Base-by-base conservation (phyloP, 2,888 invertebrate genomes). In the Phyto melanocephala region DNA sequence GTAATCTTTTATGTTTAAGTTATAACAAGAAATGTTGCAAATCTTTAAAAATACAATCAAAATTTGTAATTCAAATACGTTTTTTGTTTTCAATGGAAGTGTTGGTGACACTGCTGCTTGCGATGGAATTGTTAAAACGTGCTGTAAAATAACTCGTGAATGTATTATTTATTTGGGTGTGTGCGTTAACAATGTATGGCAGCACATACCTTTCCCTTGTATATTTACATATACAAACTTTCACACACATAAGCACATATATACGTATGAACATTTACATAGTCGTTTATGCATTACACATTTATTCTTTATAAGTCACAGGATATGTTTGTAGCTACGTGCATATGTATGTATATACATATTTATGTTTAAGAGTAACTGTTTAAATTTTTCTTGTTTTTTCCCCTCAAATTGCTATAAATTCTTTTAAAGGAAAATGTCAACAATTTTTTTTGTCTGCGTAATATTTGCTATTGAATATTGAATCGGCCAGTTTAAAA, bases 141-240 rank as follows among this genome's bases (percentile, higher is more conserved):
- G 68, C 62, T 77, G 68, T 42, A 52, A 70, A 68, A 70, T 77
- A 77, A 70, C 8, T 77, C 62, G 22, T 54, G 6, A 5, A 77
- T 70, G 62, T 62, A 45, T 70, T 35, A 77, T 70, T 45, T 17
- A 62, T 77, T 70, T 70, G 77, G 77, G 77, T 77, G 77, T 77
- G 77, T 77, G 77, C 77, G 77, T 77, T 45, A 40, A 54, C 33
- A 54, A 77, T 54, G 24, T 62, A 62, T 35, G 52, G 13, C 28
- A 62, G 42, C 20, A 65, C 22, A 67, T 67, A 63, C 24, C 3
- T 5, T 28, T 28, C 6, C 3, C 28, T 5, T 5, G 6, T 6
- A 28, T 28, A 28, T 28, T 6, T 28, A 28, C 28, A 28, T 28
- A 50, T 42, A 50, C 20, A 47, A 6, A 28, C 28, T 28, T 6